These are phyloP conservation scores for Halyomorpha halys DNA, from an alignment of 1,140 invertebrate genomes.

Conservation along the genomic window DNA sequence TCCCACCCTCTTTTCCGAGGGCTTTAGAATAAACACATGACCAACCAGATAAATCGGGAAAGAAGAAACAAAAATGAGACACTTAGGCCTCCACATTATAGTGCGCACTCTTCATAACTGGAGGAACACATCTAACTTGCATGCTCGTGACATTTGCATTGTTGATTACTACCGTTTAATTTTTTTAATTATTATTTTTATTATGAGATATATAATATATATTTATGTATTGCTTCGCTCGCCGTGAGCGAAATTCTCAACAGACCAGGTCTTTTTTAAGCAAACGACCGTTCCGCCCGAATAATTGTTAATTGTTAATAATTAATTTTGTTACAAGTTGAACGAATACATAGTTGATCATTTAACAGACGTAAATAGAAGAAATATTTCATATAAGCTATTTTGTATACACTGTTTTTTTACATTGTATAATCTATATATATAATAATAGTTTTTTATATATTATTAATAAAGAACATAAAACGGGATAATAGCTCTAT, in stretches of 20 bases:
- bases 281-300: conserved; percentile 16
- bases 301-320: conserved; percentile 19
- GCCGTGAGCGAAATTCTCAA: background rate
- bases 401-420: conserved; percentile 19
- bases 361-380: conserved; percentile 17
- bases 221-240: conserved; percentile 15
- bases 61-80: background rate
- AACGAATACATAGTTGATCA: conserved; percentile 16
- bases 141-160: conserved; percentile 13
- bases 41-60: conserved; percentile 3
- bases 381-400: conserved; percentile 14
- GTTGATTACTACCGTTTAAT: conserved; percentile 7
- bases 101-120: background rate
- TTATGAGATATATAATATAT: conserved; percentile 10
- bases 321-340: conserved; percentile 18
- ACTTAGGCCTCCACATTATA: conserved; percentile 4
- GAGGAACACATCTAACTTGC: background rate
- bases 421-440: conserved; percentile 18
- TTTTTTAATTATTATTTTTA: conserved; percentile 7
- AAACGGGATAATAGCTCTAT: conserved; percentile 14
- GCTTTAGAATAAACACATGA: background rate
- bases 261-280: conserved; percentile 19
- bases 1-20: conserved; percentile 1
- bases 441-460: conserved; percentile 19
- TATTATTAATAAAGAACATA: conserved; percentile 6